Base-by-base conservation (phyloP, 2,888 invertebrate genomes). In the Odontocerum albicorne region DNA sequence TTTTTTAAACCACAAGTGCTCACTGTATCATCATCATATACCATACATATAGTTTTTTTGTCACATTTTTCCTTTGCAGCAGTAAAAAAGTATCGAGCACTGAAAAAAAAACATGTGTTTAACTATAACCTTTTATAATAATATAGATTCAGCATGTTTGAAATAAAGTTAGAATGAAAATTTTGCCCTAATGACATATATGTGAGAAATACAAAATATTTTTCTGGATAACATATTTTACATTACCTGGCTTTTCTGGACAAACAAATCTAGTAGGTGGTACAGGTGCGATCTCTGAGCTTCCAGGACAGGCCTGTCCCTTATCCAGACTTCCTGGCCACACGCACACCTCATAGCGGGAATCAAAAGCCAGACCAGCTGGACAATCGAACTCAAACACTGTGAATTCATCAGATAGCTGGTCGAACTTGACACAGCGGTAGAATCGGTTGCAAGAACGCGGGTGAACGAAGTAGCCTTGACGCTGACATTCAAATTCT, bases 331-430 rank as follows among this genome's bases (percentile, higher is more conserved):
- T 86, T 43, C 87, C 87, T 0, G 90, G 89, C 90, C 90, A 90
- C 3, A 88, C 88, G 67, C 90, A 90, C 44, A 89, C 88, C 66
- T 89, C 88, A 64, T 86, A 86, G 15, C 83, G 77, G 45, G 84
- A 82, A 67, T 90, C 90, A 68, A 90, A 90, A 0, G 87, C 87
- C 50, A 90, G 70, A 4, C 90, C 90, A 17, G 84, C 81, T 0
- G 90, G 90, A 65, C 90, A 90, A 68, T 88, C 88, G 68, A 89
- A 90, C 67, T 90, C 88, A 69, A 90, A 90, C 3, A 78, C 87
- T 13, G 86, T 88, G 66, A 83, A 90, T 64, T 88, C 87, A 15
- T 87, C 84, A 0, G 84, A 77, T 43, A 82, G 83, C 66, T 88
- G 88, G 66, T 89, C 84, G 67, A 88, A 89, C 68, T 90, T 89